phyloP scores from a whole-genome alignment of 2,888 invertebrate species.

The Noctua janthe region DNA sequence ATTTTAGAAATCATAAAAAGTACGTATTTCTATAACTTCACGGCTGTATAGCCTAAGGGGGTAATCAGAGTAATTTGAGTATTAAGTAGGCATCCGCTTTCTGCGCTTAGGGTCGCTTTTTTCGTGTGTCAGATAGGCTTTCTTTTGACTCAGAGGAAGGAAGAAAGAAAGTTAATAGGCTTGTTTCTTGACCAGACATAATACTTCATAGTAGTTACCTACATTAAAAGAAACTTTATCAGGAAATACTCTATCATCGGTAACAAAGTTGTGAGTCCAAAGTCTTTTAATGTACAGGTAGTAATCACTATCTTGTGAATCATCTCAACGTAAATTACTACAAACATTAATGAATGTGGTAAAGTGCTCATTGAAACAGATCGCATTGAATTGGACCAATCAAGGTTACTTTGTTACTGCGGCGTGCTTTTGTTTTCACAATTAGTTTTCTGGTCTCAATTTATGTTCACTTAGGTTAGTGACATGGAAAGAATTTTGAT shows the following conservation, averaged over 20 bases:
- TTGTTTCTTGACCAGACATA: conserved; percentile 10
- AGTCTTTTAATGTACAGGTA: neutral
- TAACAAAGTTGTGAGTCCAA: conserved; percentile 4
- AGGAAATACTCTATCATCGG: neutral
- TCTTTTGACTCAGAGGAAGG: conserved; percentile 33
- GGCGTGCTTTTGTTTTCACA: neutral
- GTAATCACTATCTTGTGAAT: neutral
- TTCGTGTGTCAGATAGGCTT: conserved; percentile 40
- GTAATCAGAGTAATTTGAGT: conserved; percentile 55
- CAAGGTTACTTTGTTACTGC: neutral
- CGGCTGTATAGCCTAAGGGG: conserved; percentile 51
- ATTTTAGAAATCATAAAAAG: conserved; percentile 64
- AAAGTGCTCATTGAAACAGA: neutral
- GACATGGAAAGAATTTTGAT: neutral
- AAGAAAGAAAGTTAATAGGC: conserved; percentile 35
- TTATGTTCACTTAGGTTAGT: neutral
- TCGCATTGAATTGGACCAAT: neutral
- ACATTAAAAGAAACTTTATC: conserved; percentile 7
- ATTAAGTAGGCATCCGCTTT: conserved; percentile 48
- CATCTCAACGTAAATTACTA: neutral
- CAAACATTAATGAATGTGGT: conserved; percentile 1
- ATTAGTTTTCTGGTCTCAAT: neutral
- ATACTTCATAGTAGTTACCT: neutral
- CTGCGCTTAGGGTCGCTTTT: conserved; percentile 36
- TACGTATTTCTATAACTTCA: conserved; percentile 62